phyloP scores from a whole-genome alignment of 1,140 invertebrate genomes.

The Geopemphigus sp. region DNA sequence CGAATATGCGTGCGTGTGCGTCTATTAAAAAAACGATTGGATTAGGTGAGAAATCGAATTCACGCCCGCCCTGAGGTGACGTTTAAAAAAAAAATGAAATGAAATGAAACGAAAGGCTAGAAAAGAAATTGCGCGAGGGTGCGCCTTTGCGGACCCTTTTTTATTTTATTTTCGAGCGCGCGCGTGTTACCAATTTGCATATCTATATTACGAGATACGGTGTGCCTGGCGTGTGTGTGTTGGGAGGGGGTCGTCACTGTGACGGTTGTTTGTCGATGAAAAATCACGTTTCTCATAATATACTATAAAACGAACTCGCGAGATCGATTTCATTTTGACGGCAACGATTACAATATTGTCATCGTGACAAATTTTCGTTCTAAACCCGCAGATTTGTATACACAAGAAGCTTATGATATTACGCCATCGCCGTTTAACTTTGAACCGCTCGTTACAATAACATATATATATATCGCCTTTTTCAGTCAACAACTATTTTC shows the following conservation, averaged over 20 bases:
- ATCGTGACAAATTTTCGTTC: background rate
- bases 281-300: background rate
- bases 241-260: too few relatives aligned
- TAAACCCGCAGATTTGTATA: background rate
- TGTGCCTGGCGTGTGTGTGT: background rate
- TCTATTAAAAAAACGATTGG: slow-evolving; percentile 45
- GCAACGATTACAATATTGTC: background rate
- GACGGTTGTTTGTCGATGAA: background rate
- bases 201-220: background rate
- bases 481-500: background rate
- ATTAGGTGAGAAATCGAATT: slow-evolving; percentile 48
- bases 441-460: too few relatives aligned
- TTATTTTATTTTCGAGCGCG: background rate
- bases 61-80: slow-evolving; percentile 35
- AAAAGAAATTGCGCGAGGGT: slow-evolving; percentile 19
- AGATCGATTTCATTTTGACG: background rate
- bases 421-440: too few relatives aligned
- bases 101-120: background rate
- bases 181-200: slow-evolving; percentile 23
- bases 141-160: background rate
- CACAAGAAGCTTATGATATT: too few relatives aligned
- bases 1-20: background rate
- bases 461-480: background rate
- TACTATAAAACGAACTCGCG: background rate
- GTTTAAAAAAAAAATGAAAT: slow-evolving; percentile 32